Percentiles rank a stretch among this genome's conserved stretches.
These are phyloP conservation scores for Microctenopoma stevenorrisi DNA, from an alignment of 2,797 vertebrate species.

Conservation along the genomic window DNA sequence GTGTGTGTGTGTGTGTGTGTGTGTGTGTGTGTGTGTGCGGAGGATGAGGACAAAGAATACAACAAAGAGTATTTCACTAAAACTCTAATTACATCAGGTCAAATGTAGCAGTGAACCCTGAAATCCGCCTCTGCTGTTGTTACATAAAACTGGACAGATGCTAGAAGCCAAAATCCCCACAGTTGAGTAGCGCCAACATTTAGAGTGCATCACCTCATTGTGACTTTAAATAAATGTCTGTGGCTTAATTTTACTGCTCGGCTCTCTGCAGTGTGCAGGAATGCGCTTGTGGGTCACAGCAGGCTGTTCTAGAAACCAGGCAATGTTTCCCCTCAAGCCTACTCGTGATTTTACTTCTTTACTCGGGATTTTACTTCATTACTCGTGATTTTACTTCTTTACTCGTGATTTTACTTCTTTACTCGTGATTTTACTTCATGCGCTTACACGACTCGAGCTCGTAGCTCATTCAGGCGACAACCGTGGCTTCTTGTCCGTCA, in stretches of 20 bases:
- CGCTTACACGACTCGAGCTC: slow-evolving; percentile 33
- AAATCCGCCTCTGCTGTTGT: slow-evolving; percentile 9
- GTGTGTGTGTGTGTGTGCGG: neutral
- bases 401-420: neutral
- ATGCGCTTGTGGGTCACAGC: slow-evolving; percentile 23
- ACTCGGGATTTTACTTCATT: too few species aligned
- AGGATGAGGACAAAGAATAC: slow-evolving; percentile 2
- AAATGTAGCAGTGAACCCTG: slow-evolving; percentile 8
- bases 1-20: slow-evolving; percentile 14
- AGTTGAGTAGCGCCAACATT: slow-evolving; percentile 6
- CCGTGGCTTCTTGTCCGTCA: neutral
- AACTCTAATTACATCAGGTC: neutral
- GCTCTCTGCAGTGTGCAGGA: slow-evolving; percentile 8
- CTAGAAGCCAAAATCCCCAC: neutral
- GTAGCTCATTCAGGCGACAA: slow-evolving; percentile 5
- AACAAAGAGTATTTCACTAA: neutral
- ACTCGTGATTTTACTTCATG: slow-evolving; percentile 28
- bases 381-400: too few species aligned
- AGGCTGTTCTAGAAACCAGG: slow-evolving; percentile 33
- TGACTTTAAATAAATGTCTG: slow-evolving; percentile 50
- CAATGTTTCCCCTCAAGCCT: slow-evolving; percentile 40
- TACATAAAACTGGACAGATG: neutral
- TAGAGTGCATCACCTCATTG: slow-evolving; percentile 34
- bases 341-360: too few species aligned
- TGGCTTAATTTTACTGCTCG: slow-evolving; percentile 20